Evolutionary conservation across 1,140 invertebrate species (phyloP).

Genomic region (Coelopa frigida): DNA sequence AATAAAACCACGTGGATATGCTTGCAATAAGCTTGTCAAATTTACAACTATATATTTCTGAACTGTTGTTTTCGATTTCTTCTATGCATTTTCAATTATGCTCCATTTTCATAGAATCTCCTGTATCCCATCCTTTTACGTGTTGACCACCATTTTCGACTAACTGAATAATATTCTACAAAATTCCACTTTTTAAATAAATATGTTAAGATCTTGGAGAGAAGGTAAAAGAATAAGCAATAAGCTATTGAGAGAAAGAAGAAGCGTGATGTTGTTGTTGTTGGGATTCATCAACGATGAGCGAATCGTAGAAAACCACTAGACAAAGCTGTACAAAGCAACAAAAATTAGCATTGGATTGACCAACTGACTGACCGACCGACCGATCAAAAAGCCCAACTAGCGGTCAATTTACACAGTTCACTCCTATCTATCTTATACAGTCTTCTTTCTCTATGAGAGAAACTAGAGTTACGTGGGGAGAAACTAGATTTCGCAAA

Average conservation of each 20-base stretch:
- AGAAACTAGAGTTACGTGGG: neutral
- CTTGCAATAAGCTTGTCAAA: no score
- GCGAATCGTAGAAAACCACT: no score
- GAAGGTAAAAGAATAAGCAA: neutral
- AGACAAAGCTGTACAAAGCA: no score
- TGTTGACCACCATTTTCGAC: neutral
- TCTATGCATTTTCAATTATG: neutral
- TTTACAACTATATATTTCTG: no score
- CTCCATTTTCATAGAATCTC: neutral
- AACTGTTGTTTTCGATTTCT: no score
- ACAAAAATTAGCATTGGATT: no score
- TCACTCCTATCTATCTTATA: no score
- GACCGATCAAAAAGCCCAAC: neutral
- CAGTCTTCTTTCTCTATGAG: neutral
- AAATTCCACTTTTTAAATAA: conserved; percentile 3
- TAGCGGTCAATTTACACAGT: neutral
- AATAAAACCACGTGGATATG: no score
- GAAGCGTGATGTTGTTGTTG: no score
- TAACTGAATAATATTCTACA: conserved; percentile 3
- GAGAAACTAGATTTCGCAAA: conserved; percentile 2
- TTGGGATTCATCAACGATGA: conserved; percentile 13
- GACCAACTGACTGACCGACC: neutral
- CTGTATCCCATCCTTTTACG: neutral
- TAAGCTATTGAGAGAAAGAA: neutral
- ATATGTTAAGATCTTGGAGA: neutral